Evolutionary conservation across 1,140 invertebrate genomes (phyloP), one percentile per base, ranked within the genome.

Genomic region (Drosophila nebulosa): DNA sequence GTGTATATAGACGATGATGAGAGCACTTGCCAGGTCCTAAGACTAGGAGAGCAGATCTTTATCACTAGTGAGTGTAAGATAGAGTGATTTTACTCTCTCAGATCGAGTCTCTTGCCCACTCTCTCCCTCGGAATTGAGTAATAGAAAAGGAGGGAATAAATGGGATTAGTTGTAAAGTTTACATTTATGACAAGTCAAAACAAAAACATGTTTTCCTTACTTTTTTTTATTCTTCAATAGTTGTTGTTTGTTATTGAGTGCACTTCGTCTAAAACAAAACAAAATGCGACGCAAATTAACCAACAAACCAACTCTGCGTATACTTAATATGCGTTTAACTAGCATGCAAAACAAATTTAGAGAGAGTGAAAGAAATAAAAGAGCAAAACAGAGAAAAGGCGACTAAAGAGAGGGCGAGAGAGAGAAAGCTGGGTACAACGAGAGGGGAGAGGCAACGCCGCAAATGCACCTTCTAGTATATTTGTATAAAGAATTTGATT

Each of bases 311-410:
- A 66, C 61, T 50, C 53, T 63, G 73, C 81, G 81, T 85, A 88
- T 86, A 74, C 78, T 81, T 81, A 78, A 86, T 62, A 64, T 53
- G 68, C 64, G 46, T 26, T 69, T 74, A 81, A 65, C 72, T 60
- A 63, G 64, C 68, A 46, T 59, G 66, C 67, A 83, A 52, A 61
- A 51, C 30, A 60, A 61, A 51, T 59, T 69, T 64, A 60, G 30
- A 56, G 30, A 35, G 26, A 21, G 26, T 10, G n/a, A 4, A n/a
- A 35, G 21, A 22, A 55, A 50, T 6, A 62, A 63, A 32, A 12
- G 9, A 12, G 9, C 39, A 4, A n/a, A 4, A 14, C 6, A 61
- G 22, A 16, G 0, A 14, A 10, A 2, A 3, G 36, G 10, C 12
- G 14, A 9, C 14, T 14, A 12, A 4, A 6, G 1, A 32, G 46